Evolutionary conservation across 2,888 invertebrate genomes (phyloP).

Genomic region (Hoplodrina blanda): DNA sequence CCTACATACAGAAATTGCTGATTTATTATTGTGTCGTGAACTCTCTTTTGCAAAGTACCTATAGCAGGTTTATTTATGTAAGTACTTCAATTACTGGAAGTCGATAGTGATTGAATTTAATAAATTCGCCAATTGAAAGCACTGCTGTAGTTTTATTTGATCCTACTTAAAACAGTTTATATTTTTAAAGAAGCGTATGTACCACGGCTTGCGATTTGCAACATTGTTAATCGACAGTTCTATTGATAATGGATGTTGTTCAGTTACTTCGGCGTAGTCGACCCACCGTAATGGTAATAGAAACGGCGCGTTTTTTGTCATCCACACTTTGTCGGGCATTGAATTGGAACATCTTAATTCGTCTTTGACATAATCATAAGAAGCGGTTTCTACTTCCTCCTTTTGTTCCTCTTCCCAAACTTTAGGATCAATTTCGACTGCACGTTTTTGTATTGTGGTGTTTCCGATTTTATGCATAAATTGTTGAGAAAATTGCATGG

Average conservation of each 20-base stretch:
- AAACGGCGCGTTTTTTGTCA: slow-evolving; percentile 68
- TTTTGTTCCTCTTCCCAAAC: slow-evolving; percentile 71
- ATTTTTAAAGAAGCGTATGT: slow-evolving; percentile 71
- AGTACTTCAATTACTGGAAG: slow-evolving; percentile 88
- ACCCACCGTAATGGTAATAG: slow-evolving; percentile 75
- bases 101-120: slow-evolving; percentile 89
- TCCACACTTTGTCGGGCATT: slow-evolving; percentile 60
- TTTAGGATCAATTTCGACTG: slow-evolving; percentile 67
- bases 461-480: slow-evolving; percentile 1
- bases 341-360: slow-evolving; percentile 37
- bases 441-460: slow-evolving; percentile 60
- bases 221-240: slow-evolving; percentile 72
- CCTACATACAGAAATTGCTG: slow-evolving; percentile 58
- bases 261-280: slow-evolving; percentile 69
- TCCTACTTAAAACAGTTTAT: slow-evolving; percentile 80
- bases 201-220: slow-evolving; percentile 72
- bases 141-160: slow-evolving; percentile 74
- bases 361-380: slow-evolving; percentile 49
- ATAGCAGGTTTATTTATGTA: slow-evolving; percentile 83
- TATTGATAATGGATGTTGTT: slow-evolving; percentile 70
- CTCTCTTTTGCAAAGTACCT: slow-evolving; percentile 81
- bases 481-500: not conserved
- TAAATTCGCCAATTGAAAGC: slow-evolving; percentile 87
- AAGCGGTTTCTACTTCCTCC: slow-evolving; percentile 51
- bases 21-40: slow-evolving; percentile 76